phyloP scores from a whole-genome alignment of 2,113 vertebrate genomes.

The Amphilophus citrinellus region DNA sequence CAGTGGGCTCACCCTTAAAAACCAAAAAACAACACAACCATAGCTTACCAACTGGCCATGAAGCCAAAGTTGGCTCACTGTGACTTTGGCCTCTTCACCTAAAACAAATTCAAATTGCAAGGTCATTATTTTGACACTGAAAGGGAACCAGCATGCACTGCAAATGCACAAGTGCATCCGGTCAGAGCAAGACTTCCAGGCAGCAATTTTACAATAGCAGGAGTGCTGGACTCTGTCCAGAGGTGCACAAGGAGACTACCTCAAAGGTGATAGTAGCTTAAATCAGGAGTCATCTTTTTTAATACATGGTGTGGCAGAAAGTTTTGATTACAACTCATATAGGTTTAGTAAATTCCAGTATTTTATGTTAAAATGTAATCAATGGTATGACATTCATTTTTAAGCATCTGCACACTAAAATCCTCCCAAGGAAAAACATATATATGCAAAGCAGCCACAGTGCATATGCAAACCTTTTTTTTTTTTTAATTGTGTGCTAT shows the following conservation, averaged over 20 bases:
- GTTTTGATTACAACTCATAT: too few relatives aligned
- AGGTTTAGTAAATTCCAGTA: background rate
- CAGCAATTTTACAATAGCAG: too few relatives aligned
- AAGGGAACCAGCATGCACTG: too few relatives aligned
- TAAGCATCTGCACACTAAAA: background rate
- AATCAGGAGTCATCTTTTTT: too few relatives aligned
- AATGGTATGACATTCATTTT: background rate
- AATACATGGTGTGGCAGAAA: too few relatives aligned
- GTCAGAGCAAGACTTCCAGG: too few relatives aligned
- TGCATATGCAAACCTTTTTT: background rate
- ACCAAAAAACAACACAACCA: background rate
- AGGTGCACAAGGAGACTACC: too few relatives aligned
- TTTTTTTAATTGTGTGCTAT: background rate
- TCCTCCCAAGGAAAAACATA: background rate
- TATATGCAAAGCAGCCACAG: background rate
- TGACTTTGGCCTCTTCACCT: background rate
- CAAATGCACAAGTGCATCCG: too few relatives aligned
- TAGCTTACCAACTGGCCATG: background rate
- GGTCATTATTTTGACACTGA: too few relatives aligned
- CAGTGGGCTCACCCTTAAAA: background rate
- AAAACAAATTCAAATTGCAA: background rate
- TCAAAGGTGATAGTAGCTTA: too few relatives aligned
- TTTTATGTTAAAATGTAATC: too few relatives aligned
- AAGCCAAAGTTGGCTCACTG: background rate
- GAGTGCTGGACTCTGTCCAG: too few relatives aligned